Evolutionary conservation across 2,797 vertebrate species (phyloP).

Genomic region (Lemur catta): DNA sequence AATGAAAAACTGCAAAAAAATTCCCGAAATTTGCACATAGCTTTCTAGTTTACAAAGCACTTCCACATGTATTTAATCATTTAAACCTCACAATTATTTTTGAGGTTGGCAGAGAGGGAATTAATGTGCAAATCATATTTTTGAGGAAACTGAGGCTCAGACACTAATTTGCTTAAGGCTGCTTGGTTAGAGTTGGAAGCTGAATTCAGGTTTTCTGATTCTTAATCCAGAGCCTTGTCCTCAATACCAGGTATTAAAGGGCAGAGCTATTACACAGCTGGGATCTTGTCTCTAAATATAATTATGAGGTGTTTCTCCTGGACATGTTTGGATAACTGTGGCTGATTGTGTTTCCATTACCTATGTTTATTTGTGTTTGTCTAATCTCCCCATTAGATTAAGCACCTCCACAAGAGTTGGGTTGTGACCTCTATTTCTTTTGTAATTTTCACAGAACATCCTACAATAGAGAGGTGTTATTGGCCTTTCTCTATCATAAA

Average conservation of each 20-base stretch:
- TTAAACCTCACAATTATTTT: constrained; percentile 1
- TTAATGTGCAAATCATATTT: background rate
- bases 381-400: constrained; percentile 45
- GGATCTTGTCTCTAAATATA: constrained; percentile 23
- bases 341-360: constrained; percentile 22
- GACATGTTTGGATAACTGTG: constrained; percentile 15
- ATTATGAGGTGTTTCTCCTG: constrained; percentile 43
- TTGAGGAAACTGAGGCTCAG: background rate
- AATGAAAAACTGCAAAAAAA: background rate
- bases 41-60: background rate
- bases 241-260: background rate
- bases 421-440: constrained; percentile 52
- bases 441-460: constrained; percentile 48
- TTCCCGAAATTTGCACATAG: background rate
- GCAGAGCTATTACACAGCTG: constrained; percentile 14
- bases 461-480: constrained; percentile 9
- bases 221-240: background rate
- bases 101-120: background rate
- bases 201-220: background rate
- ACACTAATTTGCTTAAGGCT: background rate
- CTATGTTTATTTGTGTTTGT: constrained; percentile 33
- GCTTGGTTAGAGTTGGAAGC: background rate
- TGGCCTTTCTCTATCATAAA: constrained; percentile 21
- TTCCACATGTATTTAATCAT: background rate
- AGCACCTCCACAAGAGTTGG: background rate